phyloP scores from a whole-genome alignment of 2,797 vertebrate species.

The Eutrigla gurnardus region DNA sequence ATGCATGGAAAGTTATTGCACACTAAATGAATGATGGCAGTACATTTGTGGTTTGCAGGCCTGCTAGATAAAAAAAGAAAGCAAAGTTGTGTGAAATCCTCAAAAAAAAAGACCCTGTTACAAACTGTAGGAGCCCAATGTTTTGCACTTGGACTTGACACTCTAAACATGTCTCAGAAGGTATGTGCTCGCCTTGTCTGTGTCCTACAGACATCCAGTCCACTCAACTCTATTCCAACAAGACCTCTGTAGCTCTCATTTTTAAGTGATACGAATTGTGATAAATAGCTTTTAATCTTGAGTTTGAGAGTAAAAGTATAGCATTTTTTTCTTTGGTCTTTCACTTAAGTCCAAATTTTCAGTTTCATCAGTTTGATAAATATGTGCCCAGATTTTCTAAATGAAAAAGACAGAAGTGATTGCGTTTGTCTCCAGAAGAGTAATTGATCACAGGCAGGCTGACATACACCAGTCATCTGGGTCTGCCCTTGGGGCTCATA shows the following conservation, averaged over 20 bases:
- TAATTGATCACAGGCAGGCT: slow-evolving; percentile 32
- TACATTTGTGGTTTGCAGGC: background rate
- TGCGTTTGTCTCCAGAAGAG: slow-evolving; percentile 33
- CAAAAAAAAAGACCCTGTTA: background rate
- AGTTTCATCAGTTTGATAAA: slow-evolving; percentile 20
- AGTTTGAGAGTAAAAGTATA: background rate
- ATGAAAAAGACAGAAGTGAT: slow-evolving; percentile 29
- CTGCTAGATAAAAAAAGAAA: background rate
- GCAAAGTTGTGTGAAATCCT: background rate
- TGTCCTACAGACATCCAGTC: background rate
- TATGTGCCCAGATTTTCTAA: slow-evolving; percentile 10
- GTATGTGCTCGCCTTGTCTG: background rate
- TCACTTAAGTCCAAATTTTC: slow-evolving; percentile 8
- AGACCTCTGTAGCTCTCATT: background rate
- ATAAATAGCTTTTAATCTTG: background rate
- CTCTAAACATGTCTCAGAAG: background rate
- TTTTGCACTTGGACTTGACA: background rate
- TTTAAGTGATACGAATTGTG: background rate
- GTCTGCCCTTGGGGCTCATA: slow-evolving; percentile 31
- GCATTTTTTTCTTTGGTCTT: background rate
- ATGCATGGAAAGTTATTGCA: background rate
- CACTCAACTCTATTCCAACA: background rate
- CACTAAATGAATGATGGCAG: background rate
- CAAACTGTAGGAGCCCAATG: background rate
- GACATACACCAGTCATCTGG: slow-evolving; percentile 25